phyloP scores from a whole-genome alignment of 2,113 vertebrate species.

The Solea solea region DNA sequence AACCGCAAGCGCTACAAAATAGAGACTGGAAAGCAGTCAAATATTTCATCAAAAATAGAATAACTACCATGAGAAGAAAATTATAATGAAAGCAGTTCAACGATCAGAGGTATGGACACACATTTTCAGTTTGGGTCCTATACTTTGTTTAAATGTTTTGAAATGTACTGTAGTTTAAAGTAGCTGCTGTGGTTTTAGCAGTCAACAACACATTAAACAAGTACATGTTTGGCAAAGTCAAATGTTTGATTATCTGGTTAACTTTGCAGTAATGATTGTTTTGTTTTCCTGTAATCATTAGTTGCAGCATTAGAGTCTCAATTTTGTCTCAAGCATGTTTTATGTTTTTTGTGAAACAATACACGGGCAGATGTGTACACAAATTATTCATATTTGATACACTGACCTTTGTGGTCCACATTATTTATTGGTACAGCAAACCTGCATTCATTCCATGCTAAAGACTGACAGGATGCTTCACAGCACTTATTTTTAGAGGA shows the following conservation, averaged over 20 bases:
- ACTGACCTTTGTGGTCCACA: too few relatives aligned
- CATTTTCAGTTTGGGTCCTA: not conserved
- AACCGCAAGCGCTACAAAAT: slow-evolving; percentile 4
- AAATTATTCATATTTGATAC: too few relatives aligned
- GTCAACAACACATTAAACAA: too few relatives aligned
- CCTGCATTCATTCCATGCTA: too few relatives aligned
- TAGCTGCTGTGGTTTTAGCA: not conserved
- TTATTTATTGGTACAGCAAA: too few relatives aligned
- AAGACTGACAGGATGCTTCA: too few relatives aligned
- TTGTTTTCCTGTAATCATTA: not conserved
- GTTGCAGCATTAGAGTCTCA: not conserved
- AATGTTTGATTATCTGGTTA: too few relatives aligned
- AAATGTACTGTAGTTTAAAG: not conserved
- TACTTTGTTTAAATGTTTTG: too few relatives aligned
- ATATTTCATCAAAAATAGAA: slow-evolving; percentile 7
- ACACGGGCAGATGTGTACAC: too few relatives aligned
- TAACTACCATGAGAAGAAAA: slow-evolving; percentile 15
- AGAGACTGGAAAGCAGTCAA: slow-evolving; percentile 23
- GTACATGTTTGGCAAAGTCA: too few relatives aligned
- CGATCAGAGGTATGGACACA: not conserved
- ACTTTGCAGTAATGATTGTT: not conserved
- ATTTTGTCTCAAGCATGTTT: not conserved
- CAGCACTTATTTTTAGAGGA: too few relatives aligned
- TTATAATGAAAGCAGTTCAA: not conserved
- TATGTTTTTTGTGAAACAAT: too few relatives aligned